Percentiles rank a stretch among this genome's conserved stretches.
Evolutionary conservation across 1,140 invertebrate species (phyloP).

Genomic region (Octopus bimaculoides): DNA sequence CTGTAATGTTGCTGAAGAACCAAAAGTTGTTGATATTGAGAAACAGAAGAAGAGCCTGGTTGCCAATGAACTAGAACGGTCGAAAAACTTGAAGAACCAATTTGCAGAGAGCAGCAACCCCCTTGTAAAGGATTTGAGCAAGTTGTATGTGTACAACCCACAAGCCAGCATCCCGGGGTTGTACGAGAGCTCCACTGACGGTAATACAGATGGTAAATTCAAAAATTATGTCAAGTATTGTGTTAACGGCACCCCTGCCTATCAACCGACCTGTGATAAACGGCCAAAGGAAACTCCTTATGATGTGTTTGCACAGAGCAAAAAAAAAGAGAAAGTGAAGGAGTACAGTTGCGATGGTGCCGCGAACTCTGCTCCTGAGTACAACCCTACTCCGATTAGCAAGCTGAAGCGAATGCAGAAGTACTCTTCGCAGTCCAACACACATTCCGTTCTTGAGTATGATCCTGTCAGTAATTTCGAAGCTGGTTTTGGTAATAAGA

Average conservation of each 20-base stretch:
- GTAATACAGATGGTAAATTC: neutral
- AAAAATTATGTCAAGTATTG: neutral
- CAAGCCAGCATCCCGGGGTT: neutral
- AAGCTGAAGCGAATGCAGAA: slow-evolving; percentile 59
- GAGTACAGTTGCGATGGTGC: neutral
- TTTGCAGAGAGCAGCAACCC: no score
- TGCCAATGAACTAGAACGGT: no score
- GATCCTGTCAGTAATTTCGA: slow-evolving; percentile 45
- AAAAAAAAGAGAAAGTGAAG: neutral
- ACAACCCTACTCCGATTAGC: slow-evolving; percentile 67
- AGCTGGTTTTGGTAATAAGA: slow-evolving; percentile 13
- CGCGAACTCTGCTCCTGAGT: slow-evolving; percentile 48
- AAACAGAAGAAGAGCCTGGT: no score
- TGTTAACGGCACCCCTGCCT: neutral
- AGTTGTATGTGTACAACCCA: neutral
- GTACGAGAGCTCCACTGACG: neutral
- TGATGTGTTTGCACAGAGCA: neutral
- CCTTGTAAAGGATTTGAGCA: neutral
- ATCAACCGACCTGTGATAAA: slow-evolving; percentile 4
- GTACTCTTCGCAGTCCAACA: neutral
- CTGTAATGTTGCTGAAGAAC: no score
- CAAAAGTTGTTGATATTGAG: no score
- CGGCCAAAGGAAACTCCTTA: neutral
- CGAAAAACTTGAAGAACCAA: no score
- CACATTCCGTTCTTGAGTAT: slow-evolving; percentile 37